Percentiles rank a stretch among this genome's conserved stretches.
These are phyloP conservation scores for Myotis lucifugus DNA, from an alignment of 2,113 vertebrate species.

Conservation along the genomic window DNA sequence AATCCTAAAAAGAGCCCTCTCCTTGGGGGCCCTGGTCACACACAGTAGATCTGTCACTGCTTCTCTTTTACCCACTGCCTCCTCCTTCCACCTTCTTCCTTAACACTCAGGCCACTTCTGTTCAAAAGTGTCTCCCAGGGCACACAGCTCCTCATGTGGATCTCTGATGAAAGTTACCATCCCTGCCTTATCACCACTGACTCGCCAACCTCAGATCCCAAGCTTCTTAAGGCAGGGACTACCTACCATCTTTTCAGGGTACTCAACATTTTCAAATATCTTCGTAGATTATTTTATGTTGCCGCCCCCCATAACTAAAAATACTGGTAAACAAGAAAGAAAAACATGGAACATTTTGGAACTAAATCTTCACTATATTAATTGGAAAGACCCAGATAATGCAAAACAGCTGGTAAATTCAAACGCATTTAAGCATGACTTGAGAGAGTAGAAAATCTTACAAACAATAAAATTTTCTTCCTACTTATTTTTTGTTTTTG, in stretches of 20 bases:
- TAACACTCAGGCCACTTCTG: not conserved
- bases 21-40: not conserved
- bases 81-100: not conserved
- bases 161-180: not conserved
- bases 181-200: not conserved
- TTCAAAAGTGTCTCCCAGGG: not conserved
- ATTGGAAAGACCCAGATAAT: slow-evolving; percentile 38
- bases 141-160: not conserved
- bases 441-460: not conserved
- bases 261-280: not conserved
- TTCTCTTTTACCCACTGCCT: not conserved
- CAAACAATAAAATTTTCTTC: slow-evolving; percentile 15
- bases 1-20: not conserved
- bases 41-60: not conserved
- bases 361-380: slow-evolving; percentile 23
- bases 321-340: not conserved
- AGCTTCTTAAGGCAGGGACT: not conserved
- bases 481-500: slow-evolving; percentile 19
- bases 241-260: not conserved
- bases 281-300: not conserved
- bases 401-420: slow-evolving; percentile 51
- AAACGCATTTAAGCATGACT: not conserved
- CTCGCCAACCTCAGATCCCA: not conserved
- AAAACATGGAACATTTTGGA: not conserved
- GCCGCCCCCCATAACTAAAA: not conserved